Conservation (phyloP, 2,888 invertebrate species). For the Hedya salicella region DNA sequence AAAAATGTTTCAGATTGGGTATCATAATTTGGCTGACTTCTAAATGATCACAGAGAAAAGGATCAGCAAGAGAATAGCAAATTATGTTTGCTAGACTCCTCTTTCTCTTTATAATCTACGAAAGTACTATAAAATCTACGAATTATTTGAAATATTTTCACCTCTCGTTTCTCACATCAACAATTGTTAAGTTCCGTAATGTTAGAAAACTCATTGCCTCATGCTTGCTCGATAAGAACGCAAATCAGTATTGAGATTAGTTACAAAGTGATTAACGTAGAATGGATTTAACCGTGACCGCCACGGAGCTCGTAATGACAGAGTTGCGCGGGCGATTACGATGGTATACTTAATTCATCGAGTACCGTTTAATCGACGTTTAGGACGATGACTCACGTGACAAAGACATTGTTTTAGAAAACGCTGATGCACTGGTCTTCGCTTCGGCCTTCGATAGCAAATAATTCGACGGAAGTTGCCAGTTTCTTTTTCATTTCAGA, state of each 20-base stretch:
- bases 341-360: constrained; percentile 19
- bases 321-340: constrained; percentile 7
- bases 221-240: not conserved
- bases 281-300: constrained; percentile 20
- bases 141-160: too few species aligned
- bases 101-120: too few species aligned
- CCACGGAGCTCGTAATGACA: not conserved
- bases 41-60: too few species aligned
- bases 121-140: too few species aligned
- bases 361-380: constrained; percentile 11
- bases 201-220: not conserved
- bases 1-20: too few species aligned
- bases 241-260: not conserved
- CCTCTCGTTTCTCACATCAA: too few species aligned
- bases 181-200: too few species aligned
- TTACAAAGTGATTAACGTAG: not conserved
- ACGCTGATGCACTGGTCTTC: not conserved
- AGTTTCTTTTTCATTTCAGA: constrained; percentile 1
- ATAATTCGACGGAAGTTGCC: constrained; percentile 28
- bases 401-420: constrained; percentile 19
- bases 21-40: too few species aligned
- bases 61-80: too few species aligned
- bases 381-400: constrained; percentile 11
- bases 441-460: constrained; percentile 19
- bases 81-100: too few species aligned